Conservation (phyloP, 2,113 vertebrate genomes). For the zebrafish (Danio rerio) region DNA sequence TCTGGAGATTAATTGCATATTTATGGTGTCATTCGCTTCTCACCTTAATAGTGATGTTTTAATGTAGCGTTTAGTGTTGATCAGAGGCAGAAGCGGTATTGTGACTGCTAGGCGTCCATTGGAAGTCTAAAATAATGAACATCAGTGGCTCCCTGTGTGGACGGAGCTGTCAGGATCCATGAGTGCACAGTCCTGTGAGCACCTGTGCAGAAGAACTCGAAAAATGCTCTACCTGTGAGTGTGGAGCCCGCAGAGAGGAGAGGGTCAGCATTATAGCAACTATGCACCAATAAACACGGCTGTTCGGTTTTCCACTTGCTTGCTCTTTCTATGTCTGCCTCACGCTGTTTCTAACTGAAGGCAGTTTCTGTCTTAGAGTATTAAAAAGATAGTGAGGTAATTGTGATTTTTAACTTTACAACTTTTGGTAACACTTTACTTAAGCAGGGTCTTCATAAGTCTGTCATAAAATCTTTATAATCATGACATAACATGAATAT, state of each 20-base stretch:
- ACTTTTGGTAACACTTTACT: too few relatives aligned
- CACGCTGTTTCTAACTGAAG: neutral
- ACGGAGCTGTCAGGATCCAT: conserved; percentile 39
- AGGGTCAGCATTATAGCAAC: conserved; percentile 8
- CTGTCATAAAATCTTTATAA: too few relatives aligned
- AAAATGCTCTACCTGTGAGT: conserved; percentile 27
- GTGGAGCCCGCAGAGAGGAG: conserved; percentile 13
- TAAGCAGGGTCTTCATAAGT: too few relatives aligned
- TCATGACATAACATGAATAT: too few relatives aligned
- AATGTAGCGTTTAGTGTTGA: neutral
- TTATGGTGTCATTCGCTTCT: conserved; percentile 18
- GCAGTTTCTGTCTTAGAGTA: neutral
- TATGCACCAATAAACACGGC: conserved; percentile 17
- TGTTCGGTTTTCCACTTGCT: neutral
- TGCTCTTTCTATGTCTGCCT: neutral
- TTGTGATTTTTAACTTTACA: neutral
- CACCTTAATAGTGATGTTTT: neutral
- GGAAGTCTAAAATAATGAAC: conserved; percentile 27
- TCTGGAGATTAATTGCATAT: conserved; percentile 31
- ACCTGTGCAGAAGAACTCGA: neutral
- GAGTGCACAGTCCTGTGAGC: neutral
- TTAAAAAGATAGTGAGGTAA: neutral
- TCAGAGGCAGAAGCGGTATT: neutral
- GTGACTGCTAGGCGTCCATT: conserved; percentile 19
- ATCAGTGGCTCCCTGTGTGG: conserved; percentile 15